Evolutionary conservation across 1,140 invertebrate genomes (phyloP), one percentile per base, ranked within the genome.

Genomic region (Scaptomyza pallida): DNA sequence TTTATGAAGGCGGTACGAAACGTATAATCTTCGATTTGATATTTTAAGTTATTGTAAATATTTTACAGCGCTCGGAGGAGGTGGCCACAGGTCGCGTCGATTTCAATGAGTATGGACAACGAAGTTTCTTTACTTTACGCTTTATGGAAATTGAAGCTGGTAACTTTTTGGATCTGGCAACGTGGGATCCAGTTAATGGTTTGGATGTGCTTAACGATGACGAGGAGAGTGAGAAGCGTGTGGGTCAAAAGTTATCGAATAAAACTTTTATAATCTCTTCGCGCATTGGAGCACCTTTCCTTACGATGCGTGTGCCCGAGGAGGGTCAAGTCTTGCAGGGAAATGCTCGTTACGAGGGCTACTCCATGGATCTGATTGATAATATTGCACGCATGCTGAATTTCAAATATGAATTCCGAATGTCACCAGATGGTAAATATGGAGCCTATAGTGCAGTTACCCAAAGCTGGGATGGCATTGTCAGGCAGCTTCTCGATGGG

Each of bases 381-480:
- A 93, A 94, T 78, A 95, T 98, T 59, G 93, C 96, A 2, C 93
- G 94, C 69, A 92, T 94, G 2, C 79, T 97, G 13, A 94, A 95
- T 63, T 96, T 98, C 72, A 96, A 95, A 71, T 98, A 95, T 75
- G 93, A 94, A 70, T 95, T 97, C 71, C 93, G 94, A 69, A 86
- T 97, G 10, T 94, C 94, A 0, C 93, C 94, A 0, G 95, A 96
- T 81, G 93, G 93, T 3, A 92, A 93, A 23, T 97, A 98, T 77
- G 97, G 97, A 0, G 93, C 4, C 94, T 94, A 23, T 8, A 93
- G 96, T 90, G 92, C 94, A 63, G 91, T 93, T 1, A 96, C 93
- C 0, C 94, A 95, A 80, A 92, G 94, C 72, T 98, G 97, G 97
- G 94, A 97, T 89, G 98, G 98, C 17, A 93, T 99, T 15, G 95